Evolutionary conservation across 92 coral and sea anemone species (phyloP).

Genomic region (Phymanthus crucifer): DNA sequence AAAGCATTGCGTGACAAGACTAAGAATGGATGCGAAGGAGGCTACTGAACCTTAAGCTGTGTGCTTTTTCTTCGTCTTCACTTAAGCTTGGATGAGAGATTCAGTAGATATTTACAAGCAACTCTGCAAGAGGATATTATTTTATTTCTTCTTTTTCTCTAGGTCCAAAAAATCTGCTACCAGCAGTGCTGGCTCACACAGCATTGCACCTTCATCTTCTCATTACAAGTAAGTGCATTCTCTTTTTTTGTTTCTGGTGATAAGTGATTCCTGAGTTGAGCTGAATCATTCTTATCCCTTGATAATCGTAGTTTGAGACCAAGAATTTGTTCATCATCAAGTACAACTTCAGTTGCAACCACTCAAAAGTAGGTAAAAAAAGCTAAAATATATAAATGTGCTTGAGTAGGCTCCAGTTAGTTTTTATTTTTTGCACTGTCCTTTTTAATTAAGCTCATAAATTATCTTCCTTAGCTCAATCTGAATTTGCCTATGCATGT

Average conservation of each 20-base stretch:
- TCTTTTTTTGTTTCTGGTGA: not conserved
- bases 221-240: conserved; percentile 49
- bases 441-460: too few relatives aligned
- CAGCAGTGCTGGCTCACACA: conserved; percentile 45
- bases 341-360: conserved; percentile 12
- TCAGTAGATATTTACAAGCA: too few relatives aligned
- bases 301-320: conserved; percentile 24
- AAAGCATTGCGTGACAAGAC: too few relatives aligned
- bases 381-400: not conserved
- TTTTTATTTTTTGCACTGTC: too few relatives aligned
- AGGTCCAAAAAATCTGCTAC: conserved; percentile 43
- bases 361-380: conserved; percentile 15
- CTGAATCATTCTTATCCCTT: not conserved
- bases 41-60: too few relatives aligned
- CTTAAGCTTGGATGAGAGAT: not conserved
- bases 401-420: too few relatives aligned
- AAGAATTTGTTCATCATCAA: conserved; percentile 32
- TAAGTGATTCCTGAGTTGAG: not conserved
- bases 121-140: too few relatives aligned
- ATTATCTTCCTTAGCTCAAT: too few relatives aligned
- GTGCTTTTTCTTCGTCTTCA: not conserved
- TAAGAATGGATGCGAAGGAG: too few relatives aligned
- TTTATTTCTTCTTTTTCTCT: not conserved
- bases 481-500: too few relatives aligned
- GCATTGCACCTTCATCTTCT: conserved; percentile 43